Evolutionary conservation across 30 jellyfish, hydroid and myxozoan genomes (phyloP).

Genomic region (Morbakka virulenta): DNA sequence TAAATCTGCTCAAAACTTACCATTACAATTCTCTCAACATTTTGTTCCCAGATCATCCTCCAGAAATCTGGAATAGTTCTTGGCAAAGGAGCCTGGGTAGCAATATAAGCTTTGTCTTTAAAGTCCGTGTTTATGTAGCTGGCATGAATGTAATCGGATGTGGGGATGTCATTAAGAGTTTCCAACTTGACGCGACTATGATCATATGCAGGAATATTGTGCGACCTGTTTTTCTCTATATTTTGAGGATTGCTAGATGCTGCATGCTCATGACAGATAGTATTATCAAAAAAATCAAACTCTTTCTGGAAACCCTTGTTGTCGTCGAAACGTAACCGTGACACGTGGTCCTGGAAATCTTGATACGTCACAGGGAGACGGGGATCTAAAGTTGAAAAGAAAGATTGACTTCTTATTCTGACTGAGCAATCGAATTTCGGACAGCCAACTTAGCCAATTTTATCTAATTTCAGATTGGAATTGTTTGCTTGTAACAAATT

Average conservation of each 20-base stretch:
- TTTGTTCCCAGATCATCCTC: conserved; percentile 85
- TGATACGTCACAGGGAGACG: conserved; percentile 67
- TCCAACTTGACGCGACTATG: conserved; percentile 57
- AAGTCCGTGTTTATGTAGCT: conserved; percentile 44
- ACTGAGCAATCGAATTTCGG: too few relatives aligned
- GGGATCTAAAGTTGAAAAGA: conserved; percentile 43
- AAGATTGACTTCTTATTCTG: too few relatives aligned
- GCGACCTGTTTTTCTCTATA: conserved; percentile 58
- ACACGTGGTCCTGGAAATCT: conserved; percentile 69
- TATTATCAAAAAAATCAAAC: conserved; percentile 24
- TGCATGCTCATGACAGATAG: neutral
- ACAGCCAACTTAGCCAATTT: too few relatives aligned
- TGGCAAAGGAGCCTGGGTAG: conserved; percentile 83
- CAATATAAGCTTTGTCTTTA: conserved; percentile 56
- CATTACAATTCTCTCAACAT: conserved; percentile 61
- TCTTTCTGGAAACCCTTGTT: conserved; percentile 69
- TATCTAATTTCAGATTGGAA: too few relatives aligned
- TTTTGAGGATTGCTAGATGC: conserved; percentile 65
- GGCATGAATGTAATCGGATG: conserved; percentile 75
- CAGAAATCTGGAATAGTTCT: conserved; percentile 71
- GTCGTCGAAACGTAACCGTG: conserved; percentile 70
- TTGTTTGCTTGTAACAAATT: too few relatives aligned
- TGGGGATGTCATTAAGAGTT: conserved; percentile 15
- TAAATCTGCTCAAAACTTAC: too few relatives aligned
- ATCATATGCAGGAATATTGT: conserved; percentile 61